Evolutionary conservation across 2,113 vertebrate species (phyloP), one percentile per base, ranked within the genome.

Genomic region (Bufo bufo): DNA sequence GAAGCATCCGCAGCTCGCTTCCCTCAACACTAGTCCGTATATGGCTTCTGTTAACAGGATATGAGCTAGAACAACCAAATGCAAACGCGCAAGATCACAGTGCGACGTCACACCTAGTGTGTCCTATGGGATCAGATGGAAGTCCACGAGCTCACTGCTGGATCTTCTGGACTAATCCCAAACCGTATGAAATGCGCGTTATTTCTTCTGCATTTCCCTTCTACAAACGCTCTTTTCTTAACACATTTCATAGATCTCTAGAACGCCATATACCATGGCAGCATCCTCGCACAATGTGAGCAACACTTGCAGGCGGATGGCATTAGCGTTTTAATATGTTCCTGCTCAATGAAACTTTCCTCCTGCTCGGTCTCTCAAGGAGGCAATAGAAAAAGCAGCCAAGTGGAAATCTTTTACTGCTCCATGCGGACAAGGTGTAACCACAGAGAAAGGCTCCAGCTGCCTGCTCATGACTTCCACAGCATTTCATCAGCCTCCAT

Each of bases 341-440:
- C 82, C 87, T 78, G 72, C 50, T 50, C 69, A 82, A 58, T 58
- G 65, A 49, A n/a, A 71, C 58, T 82, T 75, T 58, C n/a, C 58
- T 84, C 84, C 49, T 66, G 80, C 80, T 61, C 58, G 4, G 49
- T 84, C 78, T 88, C 58, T 89, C 61, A 84, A 89, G 47, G 49
- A 78, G 72, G 82, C 81, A 89, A 84, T 49, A 84, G 87, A 89
- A 89, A 89, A 65, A 12, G 59, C 45, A 84, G 72, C 87, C 81
- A 66, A 77, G 87, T 84, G 87, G 81, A 89, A 89, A 84, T 69
- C 81, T 89, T 88, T 89, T 89, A 89, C 82, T 49, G 74, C 61
- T 84, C 87, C 87, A 56, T 69, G 74, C 13, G 87, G 87, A 89
- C 81, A 78, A 89, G 81, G 81, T 89, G 87, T 84, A 89, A 89